Base-by-base conservation (phyloP, 1,140 invertebrate species). In the Onthophagus taurus region DNA sequence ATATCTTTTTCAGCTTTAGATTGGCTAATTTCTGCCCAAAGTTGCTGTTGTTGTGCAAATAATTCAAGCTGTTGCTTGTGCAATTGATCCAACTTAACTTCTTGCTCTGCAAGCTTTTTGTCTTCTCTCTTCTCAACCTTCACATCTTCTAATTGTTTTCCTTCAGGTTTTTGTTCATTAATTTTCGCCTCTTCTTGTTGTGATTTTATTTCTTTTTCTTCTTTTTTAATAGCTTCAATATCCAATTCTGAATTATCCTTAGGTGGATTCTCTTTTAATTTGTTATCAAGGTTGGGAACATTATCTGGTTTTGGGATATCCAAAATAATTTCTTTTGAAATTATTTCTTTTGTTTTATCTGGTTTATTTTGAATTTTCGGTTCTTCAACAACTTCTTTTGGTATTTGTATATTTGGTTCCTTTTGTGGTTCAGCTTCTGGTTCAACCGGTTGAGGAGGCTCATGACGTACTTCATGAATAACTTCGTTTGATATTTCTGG, bases 121-220 rank as follows among this genome's bases (percentile, higher is more conserved):
- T n/a, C n/a, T n/a, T n/a, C n/a, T n/a, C n/a, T n/a, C n/a, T n/a
- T n/a, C n/a, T n/a, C n/a, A n/a, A n/a, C n/a, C n/a, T n/a, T n/a
- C n/a, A n/a, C n/a, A n/a, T n/a, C n/a, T n/a, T n/a, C n/a, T n/a
- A n/a, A n/a, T n/a, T n/a, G n/a, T n/a, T n/a, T n/a, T n/a, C n/a
- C n/a, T n/a, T n/a, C n/a, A n/a, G n/a, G n/a, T n/a, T n/a, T n/a
- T n/a, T n/a, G n/a, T n/a, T n/a, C n/a, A n/a, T n/a, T n/a, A n/a
- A n/a, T n/a, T n/a, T n/a, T n/a, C n/a, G n/a, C n/a, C n/a, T n/a
- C 68, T 30, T 78, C 59, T 54, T 78, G 68, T 24, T 71, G 65
- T 48, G 72, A 60, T 17, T 71, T 64, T 8, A 67, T 60, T 50
- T 74, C 69, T 36, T 70, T 65, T 26, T 74, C 69, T 42, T 75